phyloP scores from a whole-genome alignment of 1,140 invertebrate species.

The Eufriesea mexicana region DNA sequence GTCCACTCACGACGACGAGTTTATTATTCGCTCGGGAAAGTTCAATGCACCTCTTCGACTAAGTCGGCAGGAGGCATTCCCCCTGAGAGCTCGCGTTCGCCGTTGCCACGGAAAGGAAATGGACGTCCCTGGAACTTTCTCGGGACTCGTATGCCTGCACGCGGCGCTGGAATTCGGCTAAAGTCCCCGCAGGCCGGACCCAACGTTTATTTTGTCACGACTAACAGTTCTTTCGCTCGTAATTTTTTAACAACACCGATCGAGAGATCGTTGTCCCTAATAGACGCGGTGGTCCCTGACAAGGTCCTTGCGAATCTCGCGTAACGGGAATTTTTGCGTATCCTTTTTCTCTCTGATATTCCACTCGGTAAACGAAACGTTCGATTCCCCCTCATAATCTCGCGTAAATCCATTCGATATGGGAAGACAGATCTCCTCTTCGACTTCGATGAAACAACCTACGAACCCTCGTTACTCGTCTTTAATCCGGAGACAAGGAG shows the following conservation, averaged over 20 bases:
- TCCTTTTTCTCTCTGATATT: not conserved
- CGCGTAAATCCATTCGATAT: conserved; percentile 29
- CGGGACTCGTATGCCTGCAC: not conserved
- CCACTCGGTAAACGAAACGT: not conserved
- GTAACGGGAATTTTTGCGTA: conserved; percentile 12
- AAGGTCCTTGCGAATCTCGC: not conserved
- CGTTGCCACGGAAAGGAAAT: conserved; percentile 16
- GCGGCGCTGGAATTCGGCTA: not conserved
- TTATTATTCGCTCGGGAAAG: conserved; percentile 57
- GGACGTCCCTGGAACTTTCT: conserved; percentile 32
- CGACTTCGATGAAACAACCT: conserved; percentile 12
- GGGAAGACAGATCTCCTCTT: not conserved
- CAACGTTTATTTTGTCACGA: too few species aligned
- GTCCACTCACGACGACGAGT: conserved; percentile 38
- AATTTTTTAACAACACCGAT: not conserved
- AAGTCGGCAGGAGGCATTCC: not conserved
- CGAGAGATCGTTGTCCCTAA: not conserved
- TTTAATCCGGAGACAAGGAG: conserved; percentile 18
- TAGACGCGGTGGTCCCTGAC: too few species aligned
- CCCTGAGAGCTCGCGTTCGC: not conserved
- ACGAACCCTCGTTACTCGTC: conserved; percentile 2
- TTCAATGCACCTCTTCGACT: conserved; percentile 54
- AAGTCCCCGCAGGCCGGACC: not conserved
- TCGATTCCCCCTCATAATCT: not conserved
- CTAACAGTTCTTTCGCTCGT: conserved; percentile 1